Percentiles rank a stretch among this genome's conserved stretches.
Evolutionary conservation across 2,113 vertebrate species (phyloP).

Genomic region (Barbus barbus): DNA sequence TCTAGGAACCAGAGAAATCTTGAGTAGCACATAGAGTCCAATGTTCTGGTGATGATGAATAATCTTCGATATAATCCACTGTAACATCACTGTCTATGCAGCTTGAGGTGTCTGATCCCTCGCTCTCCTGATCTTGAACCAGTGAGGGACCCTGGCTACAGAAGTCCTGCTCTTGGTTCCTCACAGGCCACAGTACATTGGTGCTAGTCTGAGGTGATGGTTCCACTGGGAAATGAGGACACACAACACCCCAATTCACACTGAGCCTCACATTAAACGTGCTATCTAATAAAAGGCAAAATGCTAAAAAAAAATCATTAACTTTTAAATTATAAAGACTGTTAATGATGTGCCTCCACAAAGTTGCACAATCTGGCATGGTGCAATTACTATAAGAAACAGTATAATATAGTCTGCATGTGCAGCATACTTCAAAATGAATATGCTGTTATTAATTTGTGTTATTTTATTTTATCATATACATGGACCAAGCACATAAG

Average conservation of each 20-base stretch:
- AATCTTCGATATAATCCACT: conserved; percentile 50
- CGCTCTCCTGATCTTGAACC: conserved; percentile 15
- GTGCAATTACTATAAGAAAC: neutral
- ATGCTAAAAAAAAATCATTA: neutral
- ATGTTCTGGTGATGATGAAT: conserved; percentile 46
- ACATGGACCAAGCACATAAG: neutral
- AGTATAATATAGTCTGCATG: neutral
- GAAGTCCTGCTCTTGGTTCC: conserved; percentile 6
- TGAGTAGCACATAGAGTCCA: conserved; percentile 55
- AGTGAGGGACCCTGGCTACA: neutral
- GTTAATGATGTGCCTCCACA: neutral
- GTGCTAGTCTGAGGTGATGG: conserved; percentile 25
- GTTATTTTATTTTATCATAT: neutral
- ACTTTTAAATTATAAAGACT: neutral
- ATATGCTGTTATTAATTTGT: neutral
- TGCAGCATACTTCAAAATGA: neutral
- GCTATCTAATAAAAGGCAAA: neutral
- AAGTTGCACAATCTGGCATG: neutral
- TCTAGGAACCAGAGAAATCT: conserved; percentile 38
- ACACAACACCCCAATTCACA: neutral
- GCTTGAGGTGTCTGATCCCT: conserved; percentile 13
- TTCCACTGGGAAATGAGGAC: conserved; percentile 39
- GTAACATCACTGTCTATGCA: conserved; percentile 48
- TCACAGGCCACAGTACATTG: neutral
- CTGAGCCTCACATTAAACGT: neutral